Conservation (phyloP, 2,113 vertebrate species). For the Otocyon megalotis region DNA sequence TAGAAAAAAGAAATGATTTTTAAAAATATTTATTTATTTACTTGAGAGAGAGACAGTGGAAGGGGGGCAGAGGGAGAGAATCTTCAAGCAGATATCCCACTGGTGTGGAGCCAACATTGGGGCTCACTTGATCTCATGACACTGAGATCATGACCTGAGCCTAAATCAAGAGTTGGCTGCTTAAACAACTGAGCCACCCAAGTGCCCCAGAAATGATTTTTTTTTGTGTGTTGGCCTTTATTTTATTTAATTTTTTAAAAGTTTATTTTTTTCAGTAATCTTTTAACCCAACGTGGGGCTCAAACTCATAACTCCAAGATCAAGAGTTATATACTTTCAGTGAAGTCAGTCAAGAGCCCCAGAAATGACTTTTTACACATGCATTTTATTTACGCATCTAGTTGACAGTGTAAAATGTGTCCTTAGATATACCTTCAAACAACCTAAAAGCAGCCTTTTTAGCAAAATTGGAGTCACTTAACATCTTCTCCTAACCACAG, state of each 20-base stretch:
- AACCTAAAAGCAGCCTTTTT: background rate
- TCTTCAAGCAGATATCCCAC: background rate
- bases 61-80: background rate
- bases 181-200: background rate
- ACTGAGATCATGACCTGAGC: background rate
- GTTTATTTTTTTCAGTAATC: background rate
- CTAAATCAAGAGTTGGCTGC: background rate
- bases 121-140: background rate
- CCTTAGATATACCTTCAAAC: background rate
- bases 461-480: background rate
- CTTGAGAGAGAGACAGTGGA: accelerated
- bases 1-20: background rate
- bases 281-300: background rate
- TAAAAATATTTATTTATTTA: background rate
- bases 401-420: background rate
- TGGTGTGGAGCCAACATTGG: background rate
- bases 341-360: background rate
- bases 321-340: background rate
- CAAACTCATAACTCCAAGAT: background rate
- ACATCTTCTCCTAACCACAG: background rate
- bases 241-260: background rate
- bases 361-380: background rate
- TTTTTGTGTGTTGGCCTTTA: background rate
- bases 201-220: background rate
- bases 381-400: background rate